Base-by-base conservation (phyloP, 64 coral and sea anemone species). In the Porites lutea region DNA sequence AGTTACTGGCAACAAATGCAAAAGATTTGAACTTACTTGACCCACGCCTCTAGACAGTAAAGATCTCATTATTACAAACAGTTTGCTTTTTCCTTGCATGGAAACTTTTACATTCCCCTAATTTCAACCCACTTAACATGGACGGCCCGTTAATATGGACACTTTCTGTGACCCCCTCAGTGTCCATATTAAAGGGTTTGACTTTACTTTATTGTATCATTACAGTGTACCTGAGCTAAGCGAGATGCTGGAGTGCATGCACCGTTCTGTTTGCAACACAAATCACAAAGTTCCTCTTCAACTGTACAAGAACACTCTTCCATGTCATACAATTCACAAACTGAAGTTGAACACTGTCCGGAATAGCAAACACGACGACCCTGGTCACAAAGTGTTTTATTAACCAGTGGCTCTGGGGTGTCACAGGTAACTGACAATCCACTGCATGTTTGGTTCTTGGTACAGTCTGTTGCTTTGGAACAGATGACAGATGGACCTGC, bases 281-380 rank as follows among this genome's bases (percentile, higher is more conserved):
- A 66, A 57, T 82, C 79, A 71, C 92, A 94, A 59, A 94, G 87
- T 71, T 94, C 92, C 16, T 48, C 15, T 18, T 94, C 87, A 6
- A 22, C 68, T 74, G 68, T 76, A 77, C 92, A 94, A 0, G 78
- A 88, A 37, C 92, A 94, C 45, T 89, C 78, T 48, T 84, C 87
- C 74, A 89, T 47, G 65, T 20, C 48, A 65, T 94, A 94, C 44
- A 58, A 84, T 5, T 11, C 58, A 72, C 92, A 94, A 11, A 94
- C 75, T 55, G 92, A 94, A n/a, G 50, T 52, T 0, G 87, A 82
- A 59, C 92, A 94, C 18, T 94, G 52, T 22, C 92, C 92, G 37
- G 74, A 53, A 65, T 74, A 46, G 16, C 92, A 94, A 50, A 94
- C n/a, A 63, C 78, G 73, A 14, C 69, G 65, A 10, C 77, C 45